These are phyloP conservation scores for Pangasius larnaudii DNA, from an alignment of 2,797 vertebrate species.

Conservation along the genomic window DNA sequence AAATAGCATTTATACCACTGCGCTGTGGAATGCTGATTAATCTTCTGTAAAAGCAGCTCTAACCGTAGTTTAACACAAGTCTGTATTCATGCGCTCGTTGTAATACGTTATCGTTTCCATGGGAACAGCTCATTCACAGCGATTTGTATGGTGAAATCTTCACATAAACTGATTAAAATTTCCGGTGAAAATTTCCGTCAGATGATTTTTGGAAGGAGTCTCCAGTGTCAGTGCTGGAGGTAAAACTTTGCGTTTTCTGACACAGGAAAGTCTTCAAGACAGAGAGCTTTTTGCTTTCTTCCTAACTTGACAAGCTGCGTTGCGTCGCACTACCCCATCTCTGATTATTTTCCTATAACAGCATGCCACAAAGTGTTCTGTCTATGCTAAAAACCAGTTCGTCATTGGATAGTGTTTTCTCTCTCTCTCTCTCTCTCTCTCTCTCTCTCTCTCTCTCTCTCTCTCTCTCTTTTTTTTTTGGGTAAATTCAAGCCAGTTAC, in stretches of 20 bases:
- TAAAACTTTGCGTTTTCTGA: not conserved
- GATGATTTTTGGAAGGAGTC: not conserved
- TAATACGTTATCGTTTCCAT: not conserved
- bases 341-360: not conserved
- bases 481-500: not conserved
- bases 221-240: not conserved
- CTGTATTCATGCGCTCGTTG: not conserved
- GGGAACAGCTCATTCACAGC: not conserved
- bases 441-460: not conserved
- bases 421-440: not conserved
- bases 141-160: not conserved
- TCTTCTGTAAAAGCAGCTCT: not conserved
- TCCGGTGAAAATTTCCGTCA: not conserved
- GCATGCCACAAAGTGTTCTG: not conserved
- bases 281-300: not conserved
- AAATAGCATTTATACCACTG: too few relatives aligned
- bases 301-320: not conserved
- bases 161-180: not conserved
- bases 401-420: not conserved
- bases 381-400: not conserved
- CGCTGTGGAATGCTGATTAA: not conserved
- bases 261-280: not conserved
- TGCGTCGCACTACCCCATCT: too few relatives aligned
- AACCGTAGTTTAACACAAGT: not conserved
- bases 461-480: not conserved